Base-by-base conservation (phyloP, 2,888 invertebrate species). In the Noctua janthina region DNA sequence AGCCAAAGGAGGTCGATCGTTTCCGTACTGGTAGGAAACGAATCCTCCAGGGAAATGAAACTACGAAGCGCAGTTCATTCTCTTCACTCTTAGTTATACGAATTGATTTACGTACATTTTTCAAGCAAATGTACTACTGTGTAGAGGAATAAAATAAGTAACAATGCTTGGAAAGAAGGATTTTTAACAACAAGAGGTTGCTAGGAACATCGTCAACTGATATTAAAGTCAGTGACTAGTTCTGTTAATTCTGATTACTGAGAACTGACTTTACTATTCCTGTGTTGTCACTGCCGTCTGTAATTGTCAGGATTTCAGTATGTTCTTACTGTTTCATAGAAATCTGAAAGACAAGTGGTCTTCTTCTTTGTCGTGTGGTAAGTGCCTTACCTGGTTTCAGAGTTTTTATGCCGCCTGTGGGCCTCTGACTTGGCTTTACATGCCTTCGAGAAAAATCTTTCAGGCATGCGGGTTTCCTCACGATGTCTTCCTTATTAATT, bases 11-110 rank as follows among this genome's bases (percentile, higher is more conserved):
- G 92, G 92, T 91, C 91, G 92, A 93, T 91, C 90, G 91, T 91
- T 95, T 95, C 95, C 94, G 91, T 85, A 59, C 89, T 87, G 86
- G 91, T 90, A 92, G 94, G 94, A 94, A 94, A 91, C 92, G 94
- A 93, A 92, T 88, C 88, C 93, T 91, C 91, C 77, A 88, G 94
- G 94, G 95, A 94, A 95, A 95, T 93, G 93, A 91, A 87, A 90
- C 91, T 90, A 84, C 89, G 88, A 85, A 90, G 90, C 82, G 81
- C 81, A 77, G 79, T 83, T 88, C 90, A 88, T 88, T 89, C 89
- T 91, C 88, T 87, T 90, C 83, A 78, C 72, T 89, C 88, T 85
- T 88, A 90, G 89, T 89, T 90, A 91, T 88, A 87, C 80, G 90
- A 92, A 92, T 92, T 92, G 92, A 93, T 93, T 92, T 89, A 88